These are phyloP conservation scores for Cabera pusaria DNA, from an alignment of 2,888 invertebrate species.

Conservation along the genomic window DNA sequence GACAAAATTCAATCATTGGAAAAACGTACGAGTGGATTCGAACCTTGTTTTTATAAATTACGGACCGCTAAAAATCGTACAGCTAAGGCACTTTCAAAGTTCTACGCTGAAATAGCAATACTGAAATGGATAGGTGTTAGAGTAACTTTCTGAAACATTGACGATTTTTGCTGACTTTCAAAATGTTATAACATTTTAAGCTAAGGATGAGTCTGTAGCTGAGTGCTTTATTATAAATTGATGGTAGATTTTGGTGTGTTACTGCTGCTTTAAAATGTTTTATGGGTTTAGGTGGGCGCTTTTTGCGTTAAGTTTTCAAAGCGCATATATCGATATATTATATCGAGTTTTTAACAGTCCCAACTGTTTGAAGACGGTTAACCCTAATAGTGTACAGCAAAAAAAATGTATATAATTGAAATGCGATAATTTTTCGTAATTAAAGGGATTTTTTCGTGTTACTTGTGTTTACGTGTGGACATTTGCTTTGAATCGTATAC, in stretches of 20 bases:
- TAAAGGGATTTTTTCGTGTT: no score
- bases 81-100: conserved; percentile 10
- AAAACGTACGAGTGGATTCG: conserved; percentile 24
- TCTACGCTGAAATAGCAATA: conserved; percentile 15
- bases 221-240: conserved; percentile 20
- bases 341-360: no score
- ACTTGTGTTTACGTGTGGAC: no score
- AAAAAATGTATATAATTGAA: no score
- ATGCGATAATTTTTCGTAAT: no score
- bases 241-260: conserved; percentile 11
- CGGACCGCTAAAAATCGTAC: conserved; percentile 14
- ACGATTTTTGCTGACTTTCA: conserved; percentile 13
- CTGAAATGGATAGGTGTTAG: conserved; percentile 15
- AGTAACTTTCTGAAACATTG: conserved; percentile 11
- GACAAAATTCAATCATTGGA: conserved; percentile 36
- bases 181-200: conserved; percentile 17
- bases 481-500: no score
- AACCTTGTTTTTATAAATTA: conserved; percentile 30
- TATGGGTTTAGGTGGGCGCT: conserved; percentile 10
- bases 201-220: conserved; percentile 8
- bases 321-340: no score
- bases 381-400: no score
- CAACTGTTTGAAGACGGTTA: no score
- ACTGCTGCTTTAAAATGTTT: conserved; percentile 13
- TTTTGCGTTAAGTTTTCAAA: no score